Percentiles rank a stretch among this genome's conserved stretches.
phyloP scores from a whole-genome alignment of 1,140 invertebrate genomes.

The Drosophila sp. region DNA sequence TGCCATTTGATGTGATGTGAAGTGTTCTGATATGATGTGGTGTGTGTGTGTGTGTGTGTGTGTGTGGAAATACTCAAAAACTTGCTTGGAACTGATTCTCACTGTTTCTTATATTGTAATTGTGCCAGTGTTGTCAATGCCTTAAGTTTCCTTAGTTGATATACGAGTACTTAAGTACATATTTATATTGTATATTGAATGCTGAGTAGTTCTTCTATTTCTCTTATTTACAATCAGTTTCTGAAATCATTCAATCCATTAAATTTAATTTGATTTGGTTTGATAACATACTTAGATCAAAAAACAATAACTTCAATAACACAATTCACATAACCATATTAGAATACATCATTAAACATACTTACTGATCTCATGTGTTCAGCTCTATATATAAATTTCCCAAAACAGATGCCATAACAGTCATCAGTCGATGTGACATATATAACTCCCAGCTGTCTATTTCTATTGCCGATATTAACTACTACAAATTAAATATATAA shows the following conservation, averaged over 20 bases:
- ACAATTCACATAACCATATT: conserved; percentile 12
- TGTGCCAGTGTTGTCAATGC: conserved; percentile 25
- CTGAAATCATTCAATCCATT: conserved; percentile 22
- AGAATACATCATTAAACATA: not conserved
- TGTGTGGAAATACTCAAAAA: conserved; percentile 46
- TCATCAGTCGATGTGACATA: no score
- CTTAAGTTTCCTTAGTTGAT: conserved; percentile 33
- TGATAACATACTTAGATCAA: conserved; percentile 23
- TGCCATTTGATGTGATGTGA: conserved; percentile 1
- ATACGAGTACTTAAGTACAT: conserved; percentile 27
- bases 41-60: conserved; percentile 21
- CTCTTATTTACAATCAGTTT: conserved; percentile 43
- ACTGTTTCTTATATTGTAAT: conserved; percentile 36
- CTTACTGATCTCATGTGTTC: conserved; percentile 9
- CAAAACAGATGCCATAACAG: not conserved
- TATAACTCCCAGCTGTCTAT: not conserved
- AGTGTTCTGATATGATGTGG: conserved; percentile 22
- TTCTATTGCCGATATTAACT: no score
- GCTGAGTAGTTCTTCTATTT: conserved; percentile 25
- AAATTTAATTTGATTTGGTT: conserved; percentile 21
- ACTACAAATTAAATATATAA: no score
- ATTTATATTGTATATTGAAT: conserved; percentile 23
- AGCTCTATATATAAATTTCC: conserved; percentile 16
- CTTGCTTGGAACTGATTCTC: conserved; percentile 68
- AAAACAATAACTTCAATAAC: conserved; percentile 9